Evolutionary conservation across 1,140 invertebrate genomes (phyloP), one percentile per base, ranked within the genome.

Genomic region (Vanessa atalanta): DNA sequence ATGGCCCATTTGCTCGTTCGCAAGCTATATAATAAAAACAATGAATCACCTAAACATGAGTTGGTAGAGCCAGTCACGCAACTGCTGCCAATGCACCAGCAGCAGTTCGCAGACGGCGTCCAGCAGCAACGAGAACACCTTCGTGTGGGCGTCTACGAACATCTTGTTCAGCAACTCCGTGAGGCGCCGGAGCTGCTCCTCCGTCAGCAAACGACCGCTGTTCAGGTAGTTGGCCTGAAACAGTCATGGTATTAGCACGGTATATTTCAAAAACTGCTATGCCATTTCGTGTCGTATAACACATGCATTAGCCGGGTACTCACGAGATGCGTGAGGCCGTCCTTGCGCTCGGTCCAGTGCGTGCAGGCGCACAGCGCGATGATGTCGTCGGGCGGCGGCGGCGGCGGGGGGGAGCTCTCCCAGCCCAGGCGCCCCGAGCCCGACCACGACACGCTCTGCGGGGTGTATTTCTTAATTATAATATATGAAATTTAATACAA

Each of bases 71-170:
- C 98, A 99, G 86, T 98, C 97, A 73, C 96, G 95, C 13, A 99
- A 93, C 79, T 99, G 97, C 74, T 95, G 94, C 75, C 95, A 96
- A 91, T 99, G 97, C n/a, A 96, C 96, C 75, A 95, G 92, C 63
- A 99, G 96, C 72, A 99, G 92, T 85, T 99, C 98, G 77, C 97
- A 96, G 16, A 99, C 94, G 0, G 97, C 97, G 82, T 99, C 98
- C 80, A 99, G 91, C 92, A 99, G 98, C 70, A 99, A 92, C 64
- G 97, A 97, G 90, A 99, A 98, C 63, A 99, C 97, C 93, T 99
- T 99, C 3, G 97, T 98, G 88, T 99, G 98, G n/a, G 97, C 97
- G 90, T 99, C 98, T 95, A 98, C 98, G 83, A 99, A 99, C 97
- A 99, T 98, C 93, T 98, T 97, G 57, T 97, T 97, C 85, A 99